These are phyloP conservation scores for Phrynosoma platyrhinos DNA, from an alignment of 2,113 vertebrate genomes.

Conservation along the genomic window DNA sequence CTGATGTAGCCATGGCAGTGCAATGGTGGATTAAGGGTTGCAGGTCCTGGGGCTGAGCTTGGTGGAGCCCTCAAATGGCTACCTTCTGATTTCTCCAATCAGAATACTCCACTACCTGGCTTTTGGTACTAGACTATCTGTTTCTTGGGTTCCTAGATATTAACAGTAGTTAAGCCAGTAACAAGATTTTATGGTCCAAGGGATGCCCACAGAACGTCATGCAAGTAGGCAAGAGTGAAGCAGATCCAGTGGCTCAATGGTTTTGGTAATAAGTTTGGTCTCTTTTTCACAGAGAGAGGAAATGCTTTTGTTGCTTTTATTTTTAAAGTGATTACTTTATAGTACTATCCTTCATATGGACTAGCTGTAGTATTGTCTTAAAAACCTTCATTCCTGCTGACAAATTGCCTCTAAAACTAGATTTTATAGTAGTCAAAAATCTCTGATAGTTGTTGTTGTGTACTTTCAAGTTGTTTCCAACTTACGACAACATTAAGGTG, in stretches of 20 bases:
- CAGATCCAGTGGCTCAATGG: background rate
- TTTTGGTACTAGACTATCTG: background rate
- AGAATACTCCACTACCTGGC: no score
- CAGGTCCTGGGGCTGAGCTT: background rate
- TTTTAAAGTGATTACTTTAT: background rate
- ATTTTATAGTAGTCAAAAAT: background rate
- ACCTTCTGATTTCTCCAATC: background rate
- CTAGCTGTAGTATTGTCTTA: background rate
- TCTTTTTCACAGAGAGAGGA: background rate
- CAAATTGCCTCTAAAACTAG: background rate
- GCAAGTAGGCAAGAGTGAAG: background rate
- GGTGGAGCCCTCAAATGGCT: background rate
- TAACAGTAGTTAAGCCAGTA: no score
- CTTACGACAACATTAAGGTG: no score
- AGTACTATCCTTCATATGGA: no score
- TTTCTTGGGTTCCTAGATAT: background rate
- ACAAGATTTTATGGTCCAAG: background rate
- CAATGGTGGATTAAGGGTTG: background rate
- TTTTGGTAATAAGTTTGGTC: background rate
- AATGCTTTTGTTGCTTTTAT: background rate
- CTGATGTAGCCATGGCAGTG: background rate
- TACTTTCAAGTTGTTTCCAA: no score
- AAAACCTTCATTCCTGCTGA: background rate
- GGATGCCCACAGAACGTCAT: background rate
- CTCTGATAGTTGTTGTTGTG: background rate